Base-by-base conservation (phyloP, 2,113 vertebrate genomes). In the Nestor notabilis region DNA sequence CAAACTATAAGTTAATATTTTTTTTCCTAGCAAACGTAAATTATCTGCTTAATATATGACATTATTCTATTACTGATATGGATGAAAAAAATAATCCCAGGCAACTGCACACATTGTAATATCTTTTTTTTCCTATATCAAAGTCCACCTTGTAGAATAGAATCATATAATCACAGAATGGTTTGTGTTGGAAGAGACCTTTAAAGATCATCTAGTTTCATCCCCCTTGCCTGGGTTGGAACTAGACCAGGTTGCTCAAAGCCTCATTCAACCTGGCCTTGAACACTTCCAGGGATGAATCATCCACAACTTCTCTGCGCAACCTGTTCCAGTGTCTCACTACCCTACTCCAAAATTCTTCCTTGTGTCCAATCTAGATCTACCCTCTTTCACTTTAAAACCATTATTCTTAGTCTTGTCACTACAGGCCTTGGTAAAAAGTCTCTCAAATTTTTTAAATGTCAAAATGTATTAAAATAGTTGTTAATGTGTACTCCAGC, bases 181-280 rank as follows among this genome's bases (percentile, higher is more conserved):
- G 3, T 46, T 87, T 83, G 8, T 3, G 6, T 72, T 79, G 61
- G 46, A 70, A 63, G 8, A 9, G 9, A 60, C 44, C 5, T 61
- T 33, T 33, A 39, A 83, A 58, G n/a, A 33, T 23, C 13, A 12
- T 2, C 17, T n/a, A 21, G 35, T 83, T 77, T 53, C 29, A 68
- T 6, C 0, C 4, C 12, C 9, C 1, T 16, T 69, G 11, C 21
- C 15, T 37, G 14, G 2, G 11, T 23, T 58, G 33, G 33, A 43
- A 53, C 7, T 6, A 39, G 20, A 72, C 5, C 18, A 41, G 4
- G 17, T 14, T 70, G 4, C 35, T 41, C 39, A 41, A 50, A 74
- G 24, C 12, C 17, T 5, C 2, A 6, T 68, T 12, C 35, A 65
- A 8, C 5, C 29, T 50, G 25, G 2, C 33, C 12, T 56, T 66